Evolutionary conservation across 2,113 vertebrate species (phyloP).

Genomic region (Channa maculata): DNA sequence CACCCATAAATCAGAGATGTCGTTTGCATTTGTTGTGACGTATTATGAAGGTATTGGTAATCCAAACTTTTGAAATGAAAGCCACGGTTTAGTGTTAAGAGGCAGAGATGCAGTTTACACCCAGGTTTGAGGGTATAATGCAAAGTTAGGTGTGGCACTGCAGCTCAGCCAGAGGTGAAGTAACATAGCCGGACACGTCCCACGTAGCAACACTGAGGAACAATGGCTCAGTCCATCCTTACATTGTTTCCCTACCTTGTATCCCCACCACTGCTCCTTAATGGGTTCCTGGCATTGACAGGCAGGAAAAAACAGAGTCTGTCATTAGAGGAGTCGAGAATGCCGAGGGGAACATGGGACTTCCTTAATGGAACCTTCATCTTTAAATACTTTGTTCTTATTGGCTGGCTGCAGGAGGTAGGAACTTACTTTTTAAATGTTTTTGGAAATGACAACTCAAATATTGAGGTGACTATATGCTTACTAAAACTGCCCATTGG

Average conservation of each 20-base stretch:
- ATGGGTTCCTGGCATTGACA: constrained; percentile 80
- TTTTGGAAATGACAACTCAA: constrained; percentile 62
- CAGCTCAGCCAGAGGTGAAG: constrained; percentile 33
- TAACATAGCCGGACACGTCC: constrained; percentile 50
- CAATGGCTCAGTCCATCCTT: constrained; percentile 78
- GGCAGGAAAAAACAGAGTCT: constrained; percentile 79
- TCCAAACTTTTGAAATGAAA: neutral
- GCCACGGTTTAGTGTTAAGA: neutral
- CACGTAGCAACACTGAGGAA: constrained; percentile 60
- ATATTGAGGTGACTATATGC: neutral
- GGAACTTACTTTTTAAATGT: constrained; percentile 66
- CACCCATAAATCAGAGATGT: too few species aligned
- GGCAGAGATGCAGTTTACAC: neutral
- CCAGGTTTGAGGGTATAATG: constrained; percentile 25
- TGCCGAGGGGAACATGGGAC: constrained; percentile 63
- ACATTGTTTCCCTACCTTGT: constrained; percentile 60
- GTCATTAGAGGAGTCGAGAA: constrained; percentile 62
- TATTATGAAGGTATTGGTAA: too few species aligned
- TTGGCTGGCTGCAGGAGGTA: constrained; percentile 73
- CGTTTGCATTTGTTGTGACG: too few species aligned
- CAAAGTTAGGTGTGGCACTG: neutral
- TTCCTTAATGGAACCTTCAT: constrained; percentile 76
- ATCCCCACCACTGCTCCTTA: constrained; percentile 65
- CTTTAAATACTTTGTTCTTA: constrained; percentile 41
- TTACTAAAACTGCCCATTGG: neutral